Conservation (phyloP, 1,140 invertebrate genomes). For the Drosophila pectinifera region DNA sequence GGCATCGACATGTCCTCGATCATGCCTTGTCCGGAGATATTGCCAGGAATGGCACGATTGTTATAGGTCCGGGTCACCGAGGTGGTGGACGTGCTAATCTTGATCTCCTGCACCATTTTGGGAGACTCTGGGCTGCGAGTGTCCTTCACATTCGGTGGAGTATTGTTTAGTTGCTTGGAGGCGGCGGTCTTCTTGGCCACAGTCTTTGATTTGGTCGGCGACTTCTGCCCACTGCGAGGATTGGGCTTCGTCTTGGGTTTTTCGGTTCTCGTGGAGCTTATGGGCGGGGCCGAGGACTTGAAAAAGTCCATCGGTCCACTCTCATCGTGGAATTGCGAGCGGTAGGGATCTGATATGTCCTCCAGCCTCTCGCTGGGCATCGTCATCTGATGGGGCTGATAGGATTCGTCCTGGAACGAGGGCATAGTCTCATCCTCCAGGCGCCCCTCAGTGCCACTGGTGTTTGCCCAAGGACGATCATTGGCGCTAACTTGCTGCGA, state of each 20-base stretch:
- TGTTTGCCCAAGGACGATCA: not conserved
- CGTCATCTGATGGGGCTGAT: slow-evolving; percentile 6
- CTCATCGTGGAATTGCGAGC: not conserved
- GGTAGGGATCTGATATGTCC: slow-evolving; percentile 15
- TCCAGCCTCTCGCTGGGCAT: slow-evolving; percentile 26
- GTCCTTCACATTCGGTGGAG: slow-evolving; percentile 6
- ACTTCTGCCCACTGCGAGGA: not conserved
- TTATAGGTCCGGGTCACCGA: slow-evolving; percentile 16
- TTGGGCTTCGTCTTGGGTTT: not conserved
- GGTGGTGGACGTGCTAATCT: slow-evolving; percentile 5
- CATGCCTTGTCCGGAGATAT: not conserved
- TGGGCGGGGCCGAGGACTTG: not conserved
- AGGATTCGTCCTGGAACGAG: slow-evolving; percentile 8
- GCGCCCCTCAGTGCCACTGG: not conserved
- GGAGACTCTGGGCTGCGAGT: not conserved
- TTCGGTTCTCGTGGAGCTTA: slow-evolving; percentile 4
- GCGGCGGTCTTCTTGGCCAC: not conserved
- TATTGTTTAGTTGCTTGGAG: not conserved
- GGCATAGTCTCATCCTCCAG: slow-evolving; percentile 43
- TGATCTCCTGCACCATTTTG: slow-evolving; percentile 26
- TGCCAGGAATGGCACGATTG: not conserved
- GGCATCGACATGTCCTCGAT: slow-evolving; percentile 44
- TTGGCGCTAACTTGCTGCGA: not conserved
- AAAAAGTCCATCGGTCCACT: slow-evolving; percentile 2
- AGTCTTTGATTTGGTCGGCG: not conserved